phyloP scores from a whole-genome alignment of 2,888 invertebrate species.

The Gymnosoma rotundatum region DNA sequence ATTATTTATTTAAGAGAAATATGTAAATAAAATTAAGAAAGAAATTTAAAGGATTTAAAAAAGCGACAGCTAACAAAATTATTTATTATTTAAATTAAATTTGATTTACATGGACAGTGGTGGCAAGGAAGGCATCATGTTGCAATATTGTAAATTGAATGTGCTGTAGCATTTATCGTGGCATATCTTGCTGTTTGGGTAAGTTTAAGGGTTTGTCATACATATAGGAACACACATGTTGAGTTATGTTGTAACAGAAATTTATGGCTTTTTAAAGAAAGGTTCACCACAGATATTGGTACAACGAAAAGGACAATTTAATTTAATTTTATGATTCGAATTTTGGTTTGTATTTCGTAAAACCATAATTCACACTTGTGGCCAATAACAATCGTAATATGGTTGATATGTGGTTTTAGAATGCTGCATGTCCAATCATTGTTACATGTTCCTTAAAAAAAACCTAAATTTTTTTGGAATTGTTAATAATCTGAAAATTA shows the following conservation, averaged over 20 bases:
- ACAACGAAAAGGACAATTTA: constrained; percentile 79
- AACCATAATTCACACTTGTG: constrained; percentile 76
- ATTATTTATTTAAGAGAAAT: constrained; percentile 48
- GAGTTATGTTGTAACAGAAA: constrained; percentile 65
- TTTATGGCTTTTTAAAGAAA: constrained; percentile 65
- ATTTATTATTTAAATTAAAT: constrained; percentile 49
- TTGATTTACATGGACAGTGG: constrained; percentile 33
- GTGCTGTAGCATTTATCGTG: not conserved
- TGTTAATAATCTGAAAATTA: no score
- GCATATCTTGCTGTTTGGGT: not conserved
- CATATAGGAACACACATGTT: constrained; percentile 45
- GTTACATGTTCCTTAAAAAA: no score
- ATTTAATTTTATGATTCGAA: constrained; percentile 77
- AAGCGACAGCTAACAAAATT: constrained; percentile 6
- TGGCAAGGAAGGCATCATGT: not conserved
- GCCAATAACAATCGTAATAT: constrained; percentile 64
- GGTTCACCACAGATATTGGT: constrained; percentile 71
- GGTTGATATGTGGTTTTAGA: constrained; percentile 50
- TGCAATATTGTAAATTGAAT: not conserved
- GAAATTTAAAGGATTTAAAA: constrained; percentile 47
- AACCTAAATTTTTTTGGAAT: no score
- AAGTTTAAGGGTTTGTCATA: constrained; percentile 27
- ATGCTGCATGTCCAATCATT: constrained; percentile 28
- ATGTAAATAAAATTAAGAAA: constrained; percentile 53
- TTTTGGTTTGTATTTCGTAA: constrained; percentile 48